A percentile compares a stretch with the other conserved stretches of the same genome.
These are phyloP conservation scores for Spodoptera frugiperda DNA, from an alignment of 1,140 invertebrate species.

Conservation along the genomic window DNA sequence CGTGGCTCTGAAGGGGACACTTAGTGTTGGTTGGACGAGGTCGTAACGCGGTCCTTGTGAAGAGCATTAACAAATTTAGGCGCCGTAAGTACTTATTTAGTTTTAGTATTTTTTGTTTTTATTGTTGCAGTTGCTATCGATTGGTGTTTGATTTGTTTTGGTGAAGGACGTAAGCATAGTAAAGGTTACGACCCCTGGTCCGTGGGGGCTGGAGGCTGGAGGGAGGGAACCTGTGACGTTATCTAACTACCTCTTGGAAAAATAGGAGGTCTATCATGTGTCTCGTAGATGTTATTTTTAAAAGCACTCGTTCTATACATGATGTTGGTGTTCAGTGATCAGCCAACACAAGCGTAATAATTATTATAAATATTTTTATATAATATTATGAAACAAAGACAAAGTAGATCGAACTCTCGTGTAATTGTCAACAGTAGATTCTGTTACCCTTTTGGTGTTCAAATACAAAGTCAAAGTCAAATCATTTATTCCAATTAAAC, in stretches of 20 bases:
- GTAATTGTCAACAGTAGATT: too few relatives aligned
- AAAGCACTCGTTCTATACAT: neutral
- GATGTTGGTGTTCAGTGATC: neutral
- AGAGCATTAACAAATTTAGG: conserved; percentile 52
- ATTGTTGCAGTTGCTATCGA: conserved; percentile 58
- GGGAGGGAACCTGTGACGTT: conserved; percentile 65
- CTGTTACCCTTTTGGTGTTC: too few relatives aligned
- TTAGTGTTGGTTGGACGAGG: conserved; percentile 45
- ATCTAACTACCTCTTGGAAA: conserved; percentile 67
- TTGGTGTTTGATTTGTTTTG: conserved; percentile 67
- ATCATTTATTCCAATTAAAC: too few relatives aligned
- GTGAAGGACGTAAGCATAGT: conserved; percentile 54
- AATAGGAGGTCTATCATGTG: conserved; percentile 42
- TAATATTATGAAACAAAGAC: too few relatives aligned
- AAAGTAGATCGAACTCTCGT: too few relatives aligned
- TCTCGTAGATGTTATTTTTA: conserved; percentile 31
- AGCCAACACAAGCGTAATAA: neutral
- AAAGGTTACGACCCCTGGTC: conserved; percentile 75
- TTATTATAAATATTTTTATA: neutral
- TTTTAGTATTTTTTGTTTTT: conserved; percentile 53
- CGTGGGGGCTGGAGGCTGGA: conserved; percentile 53
- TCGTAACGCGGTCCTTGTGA: conserved; percentile 45
- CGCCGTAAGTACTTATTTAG: conserved; percentile 63
- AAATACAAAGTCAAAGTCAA: too few relatives aligned
- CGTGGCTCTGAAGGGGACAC: conserved; percentile 48